Base-by-base conservation (phyloP, 2,113 vertebrate species). In the Hippocampus mohnikei region DNA sequence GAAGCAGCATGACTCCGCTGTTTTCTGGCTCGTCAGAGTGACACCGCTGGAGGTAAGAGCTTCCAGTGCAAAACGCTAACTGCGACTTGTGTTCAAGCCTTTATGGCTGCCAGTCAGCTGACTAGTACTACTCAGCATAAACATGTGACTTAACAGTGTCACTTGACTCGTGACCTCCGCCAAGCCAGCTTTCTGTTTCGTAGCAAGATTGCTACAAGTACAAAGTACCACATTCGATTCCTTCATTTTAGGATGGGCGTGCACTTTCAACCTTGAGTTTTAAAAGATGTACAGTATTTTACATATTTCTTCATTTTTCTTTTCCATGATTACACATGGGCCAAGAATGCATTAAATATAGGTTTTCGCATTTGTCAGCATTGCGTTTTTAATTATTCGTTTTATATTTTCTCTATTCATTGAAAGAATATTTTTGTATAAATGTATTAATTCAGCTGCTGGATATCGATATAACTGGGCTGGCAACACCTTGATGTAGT, bases 101-200 rank as follows among this genome's bases (percentile, higher is more conserved):
- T 88, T 88, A 87, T 88, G 75, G 23, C 42, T 0, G 88, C 8
- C 3, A 68, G 52, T 93, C 92, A 93, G 87, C 79, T 92, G 92
- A 92, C 88, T n/a, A n/a, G n/a, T n/a, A n/a, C n/a, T 52, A 0
- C 59, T 59, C 55, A 3, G 0, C 40, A 0, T 8, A 53, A 60
- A 64, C 89, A 89, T 46, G 89, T 90, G 88, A 90, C 79, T 69
- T n/a, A 25, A 63, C 40, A 65, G n/a, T 3, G 61, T 42, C 61
- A 64, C 37, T 44, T 42, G 20, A 65, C 63, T 46, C n/a, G n/a
- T 46, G 63, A 65, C 63, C 42, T 48, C 33, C 33, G 33, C 33
- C 60, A 62, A 62, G 33, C 1, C 7, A 27, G 20, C 33, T 50
- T 5, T 46, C 15, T 18, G 46, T 50, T 6, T 2, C 5, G 4